Evolutionary conservation across 2,888 invertebrate species (phyloP).

Genomic region (Calameuta filiformis): DNA sequence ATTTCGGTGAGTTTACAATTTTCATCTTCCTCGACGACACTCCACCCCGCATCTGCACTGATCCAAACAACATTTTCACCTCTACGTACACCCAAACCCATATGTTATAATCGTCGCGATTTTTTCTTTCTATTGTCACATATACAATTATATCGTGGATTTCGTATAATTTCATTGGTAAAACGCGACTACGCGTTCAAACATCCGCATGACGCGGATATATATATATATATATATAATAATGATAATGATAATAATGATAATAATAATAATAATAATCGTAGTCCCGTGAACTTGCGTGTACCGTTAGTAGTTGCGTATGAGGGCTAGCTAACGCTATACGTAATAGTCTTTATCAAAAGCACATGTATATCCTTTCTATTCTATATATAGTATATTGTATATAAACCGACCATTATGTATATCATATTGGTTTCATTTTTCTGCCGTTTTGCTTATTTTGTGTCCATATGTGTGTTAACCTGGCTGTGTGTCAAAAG

Average conservation of each 20-base stretch:
- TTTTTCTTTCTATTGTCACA: conserved; percentile 30
- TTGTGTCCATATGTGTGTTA: conserved; percentile 24
- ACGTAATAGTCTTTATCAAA: conserved; percentile 62
- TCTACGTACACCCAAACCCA: neutral
- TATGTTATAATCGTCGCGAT: neutral
- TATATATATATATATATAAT: conserved; percentile 1
- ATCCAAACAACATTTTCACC: neutral
- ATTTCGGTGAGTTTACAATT: conserved; percentile 44
- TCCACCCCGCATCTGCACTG: too few relatives aligned
- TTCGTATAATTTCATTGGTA: conserved; percentile 15
- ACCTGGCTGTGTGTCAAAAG: neutral
- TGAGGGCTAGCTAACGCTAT: conserved; percentile 50
- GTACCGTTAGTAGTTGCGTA: conserved; percentile 24
- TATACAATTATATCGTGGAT: conserved; percentile 34
- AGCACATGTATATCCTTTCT: conserved; percentile 62
- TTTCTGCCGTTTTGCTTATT: conserved; percentile 12
- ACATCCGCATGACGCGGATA: conserved; percentile 11
- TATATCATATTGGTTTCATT: conserved; percentile 35
- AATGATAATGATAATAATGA: too few relatives aligned
- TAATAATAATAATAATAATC: neutral
- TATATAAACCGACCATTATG: conserved; percentile 51
- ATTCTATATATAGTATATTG: conserved; percentile 48
- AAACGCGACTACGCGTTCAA: neutral
- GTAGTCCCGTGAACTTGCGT: conserved; percentile 19
- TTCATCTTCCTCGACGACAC: neutral